A percentile compares a stretch with the other conserved stretches of the same genome.
phyloP scores from a whole-genome alignment of 2,888 invertebrate genomes.

The Perizoma affinitatum region DNA sequence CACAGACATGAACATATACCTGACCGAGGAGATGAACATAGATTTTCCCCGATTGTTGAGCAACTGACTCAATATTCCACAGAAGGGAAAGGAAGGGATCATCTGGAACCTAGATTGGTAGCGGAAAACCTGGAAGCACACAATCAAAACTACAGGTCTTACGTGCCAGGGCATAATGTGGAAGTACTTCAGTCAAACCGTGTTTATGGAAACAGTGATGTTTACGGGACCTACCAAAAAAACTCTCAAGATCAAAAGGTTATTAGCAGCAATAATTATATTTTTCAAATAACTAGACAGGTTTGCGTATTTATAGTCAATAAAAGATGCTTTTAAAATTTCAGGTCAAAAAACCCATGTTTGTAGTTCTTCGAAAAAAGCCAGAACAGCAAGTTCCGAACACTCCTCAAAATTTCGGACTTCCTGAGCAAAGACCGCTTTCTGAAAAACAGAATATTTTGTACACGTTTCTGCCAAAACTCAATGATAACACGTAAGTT shows the following conservation, averaged over 20 bases:
- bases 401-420: not conserved
- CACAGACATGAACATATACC: conserved; percentile 4
- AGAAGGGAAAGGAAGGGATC: conserved; percentile 23
- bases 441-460: conserved; percentile 14
- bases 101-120: conserved; percentile 47
- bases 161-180: conserved; percentile 44
- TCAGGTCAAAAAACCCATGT: conserved; percentile 19
- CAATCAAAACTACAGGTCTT: conserved; percentile 34
- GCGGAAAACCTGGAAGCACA: conserved; percentile 9
- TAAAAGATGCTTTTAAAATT: not conserved
- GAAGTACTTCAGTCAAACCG: conserved; percentile 41
- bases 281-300: too few relatives aligned
- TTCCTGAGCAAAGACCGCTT: conserved; percentile 12
- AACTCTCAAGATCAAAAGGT: conserved; percentile 40
- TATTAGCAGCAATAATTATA: conserved; percentile 1
- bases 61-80: not conserved
- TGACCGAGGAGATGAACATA: not conserved
- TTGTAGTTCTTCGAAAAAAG: conserved; percentile 10
- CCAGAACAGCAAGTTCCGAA: conserved; percentile 1
- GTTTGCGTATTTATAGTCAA: too few relatives aligned
- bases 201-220: conserved; percentile 39
- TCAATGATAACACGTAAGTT: conserved; percentile 21
- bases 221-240: conserved; percentile 35
- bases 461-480: conserved; percentile 8
- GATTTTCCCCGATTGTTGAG: not conserved